Evolutionary conservation across 2,888 invertebrate genomes (phyloP), one percentile per base, ranked within the genome.

Genomic region (Macropis europaea): DNA sequence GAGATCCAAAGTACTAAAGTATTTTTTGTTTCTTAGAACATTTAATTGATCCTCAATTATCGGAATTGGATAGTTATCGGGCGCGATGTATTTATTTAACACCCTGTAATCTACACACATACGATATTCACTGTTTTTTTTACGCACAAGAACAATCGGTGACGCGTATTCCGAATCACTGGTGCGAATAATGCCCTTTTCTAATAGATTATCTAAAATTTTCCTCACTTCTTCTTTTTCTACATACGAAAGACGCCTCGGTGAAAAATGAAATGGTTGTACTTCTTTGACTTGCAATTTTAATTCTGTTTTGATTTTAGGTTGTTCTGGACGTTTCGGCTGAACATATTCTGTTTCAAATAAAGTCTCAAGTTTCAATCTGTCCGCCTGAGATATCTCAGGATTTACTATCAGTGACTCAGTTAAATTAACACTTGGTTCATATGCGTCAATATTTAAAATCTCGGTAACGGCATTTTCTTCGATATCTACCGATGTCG

Each of bases 61-160:
- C 0, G 62, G 62, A 4, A 61, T 1, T 0, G 63, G 63, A 22
- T 30, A 48, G 32, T 63, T 36, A 30, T 63, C 63, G 2, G 40
- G 17, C 0, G 30, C 38, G 1, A 48, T 9, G 0, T 6, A 3
- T 4, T 64, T 64, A 19, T 64, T 64, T n/a, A 64, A 17, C 0
- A 2, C 3, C 0, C 56, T n/a, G 5, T 34, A 64, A 11, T 64
- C 57, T 0, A 64, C 26, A n/a, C 43, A 56, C 57, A 57, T 48
- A 11, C 57, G 13, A 5, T 7, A 26, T n/a, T 50, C 48, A 0
- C 57, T 57, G 9, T 26, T 57, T 19, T 50, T 64, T 7, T 64
- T 64, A 0, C 24, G 22, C 0, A 63, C 48, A 3, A 63, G 9
- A 2, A 56, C 48, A 32, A 56, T 56, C 0, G 48, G 63, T 0